A percentile compares a stretch with the other conserved stretches of the same genome.
Conservation (phyloP, 2,888 invertebrate species). For the Leptothorax acervorum region DNA sequence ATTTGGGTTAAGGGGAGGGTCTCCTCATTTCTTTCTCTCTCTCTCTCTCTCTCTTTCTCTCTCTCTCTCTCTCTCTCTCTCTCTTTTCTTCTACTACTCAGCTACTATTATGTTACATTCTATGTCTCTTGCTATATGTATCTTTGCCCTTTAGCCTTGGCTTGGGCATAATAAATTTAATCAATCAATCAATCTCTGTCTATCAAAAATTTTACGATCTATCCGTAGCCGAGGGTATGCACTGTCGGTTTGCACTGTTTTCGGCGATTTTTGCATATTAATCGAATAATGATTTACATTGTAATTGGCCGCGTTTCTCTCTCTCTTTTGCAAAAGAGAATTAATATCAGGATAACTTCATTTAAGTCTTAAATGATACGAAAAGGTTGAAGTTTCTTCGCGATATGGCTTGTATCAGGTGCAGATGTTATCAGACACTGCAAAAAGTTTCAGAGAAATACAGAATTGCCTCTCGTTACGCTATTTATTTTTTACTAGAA, state of each 20-base stretch:
- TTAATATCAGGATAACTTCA: background rate
- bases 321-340: background rate
- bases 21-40: slow-evolving; percentile 11
- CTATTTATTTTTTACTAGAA: background rate
- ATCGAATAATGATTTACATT: slow-evolving; percentile 53
- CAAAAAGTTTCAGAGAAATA: background rate
- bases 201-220: slow-evolving; percentile 55
- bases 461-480: background rate
- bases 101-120: too few relatives aligned
- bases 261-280: slow-evolving; percentile 58
- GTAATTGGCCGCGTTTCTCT: slow-evolving; percentile 32
- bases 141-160: too few relatives aligned
- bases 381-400: background rate
- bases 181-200: too few relatives aligned
- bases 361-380: background rate
- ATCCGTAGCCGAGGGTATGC: background rate
- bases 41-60: background rate
- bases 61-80: background rate
- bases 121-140: too few relatives aligned
- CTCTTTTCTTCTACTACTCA: too few relatives aligned
- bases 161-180: too few relatives aligned
- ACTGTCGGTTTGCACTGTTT: slow-evolving; percentile 45
- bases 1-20: slow-evolving; percentile 54
- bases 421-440: background rate
- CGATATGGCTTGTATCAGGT: background rate